Evolutionary conservation across 2,888 invertebrate species (phyloP).

Genomic region (Hoplodrina ambigua): DNA sequence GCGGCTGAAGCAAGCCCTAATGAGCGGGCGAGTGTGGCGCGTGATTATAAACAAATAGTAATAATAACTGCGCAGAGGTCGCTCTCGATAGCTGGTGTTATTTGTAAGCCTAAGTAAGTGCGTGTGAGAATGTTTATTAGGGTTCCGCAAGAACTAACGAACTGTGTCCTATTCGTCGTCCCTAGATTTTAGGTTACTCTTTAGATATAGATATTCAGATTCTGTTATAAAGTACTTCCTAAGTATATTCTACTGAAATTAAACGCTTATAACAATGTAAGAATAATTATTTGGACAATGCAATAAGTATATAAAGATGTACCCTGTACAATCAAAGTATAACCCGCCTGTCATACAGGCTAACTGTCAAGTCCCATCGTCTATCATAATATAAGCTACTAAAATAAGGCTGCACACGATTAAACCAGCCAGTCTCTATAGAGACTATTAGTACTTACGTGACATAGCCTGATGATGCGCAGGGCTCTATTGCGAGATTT

Average conservation of each 20-base stretch:
- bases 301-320: too few relatives aligned
- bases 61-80: conserved; percentile 32
- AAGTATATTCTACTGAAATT: too few relatives aligned
- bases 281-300: too few relatives aligned
- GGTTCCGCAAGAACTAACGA: conserved; percentile 11
- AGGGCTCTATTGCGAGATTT: conserved; percentile 28
- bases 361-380: too few relatives aligned
- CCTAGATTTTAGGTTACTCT: not conserved
- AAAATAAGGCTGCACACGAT: too few relatives aligned
- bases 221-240: too few relatives aligned
- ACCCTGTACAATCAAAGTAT: too few relatives aligned
- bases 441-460: not conserved
- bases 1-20: conserved; percentile 1
- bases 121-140: conserved; percentile 27
- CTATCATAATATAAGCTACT: too few relatives aligned
- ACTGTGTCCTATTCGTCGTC: not conserved
- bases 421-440: too few relatives aligned
- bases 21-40: conserved; percentile 16
- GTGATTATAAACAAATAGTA: conserved; percentile 22
- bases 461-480: not conserved
- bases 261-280: too few relatives aligned
- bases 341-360: too few relatives aligned
- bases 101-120: conserved; percentile 21
- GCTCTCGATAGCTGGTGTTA: conserved; percentile 25
- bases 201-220: too few relatives aligned